Evolutionary conservation across 2,113 vertebrate species (phyloP), one percentile per base, ranked within the genome.

Genomic region (Anseranas semipalmata): DNA sequence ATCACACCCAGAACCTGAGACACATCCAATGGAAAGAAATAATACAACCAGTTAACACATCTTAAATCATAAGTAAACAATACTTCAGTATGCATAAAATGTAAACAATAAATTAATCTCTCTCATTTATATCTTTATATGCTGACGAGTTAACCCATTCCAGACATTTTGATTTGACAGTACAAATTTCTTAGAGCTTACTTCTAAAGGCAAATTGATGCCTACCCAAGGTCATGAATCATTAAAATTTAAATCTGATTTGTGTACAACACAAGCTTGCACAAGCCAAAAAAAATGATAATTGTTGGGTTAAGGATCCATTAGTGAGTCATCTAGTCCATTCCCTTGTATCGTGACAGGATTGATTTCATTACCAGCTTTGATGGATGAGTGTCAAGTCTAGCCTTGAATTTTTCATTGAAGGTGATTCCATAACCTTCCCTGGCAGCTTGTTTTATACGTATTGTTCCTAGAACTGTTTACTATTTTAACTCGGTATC

Each of bases 201-300:
- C 68, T 87, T 90, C 84, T 82, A 92, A 95, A 93, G 58, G 73
- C 60, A 68, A 95, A 77, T 41, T 87, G 85, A 95, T 70, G 50
- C 46, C 89, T 58, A 93, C 45, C 20, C 60, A 76, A 77, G 78
- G 74, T 39, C 46, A 85, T 14, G 7, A 82, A 86, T 94, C 50
- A 85, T 37, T 85, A 74, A 86, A 81, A 93, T 90, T 85, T 87
- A 94, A 70, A 68, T 76, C 50, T 74, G 48, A 68, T 89, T 87
- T 74, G 50, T 59, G 68, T 22, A 84, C 32, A 45, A 66, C 6
- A 85, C 52, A 92, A 63, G 46, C 88, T 83, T 65, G 73, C 35
- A 77, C 16, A 81, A 87, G 58, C 48, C 53, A 85, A 96, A 95
- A 86, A 96, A 97, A 97, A 91, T 66, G 2, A 58, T 45, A 86